Evolutionary conservation across 2,113 vertebrate species (phyloP).

Genomic region (Ictalurus furcatus): DNA sequence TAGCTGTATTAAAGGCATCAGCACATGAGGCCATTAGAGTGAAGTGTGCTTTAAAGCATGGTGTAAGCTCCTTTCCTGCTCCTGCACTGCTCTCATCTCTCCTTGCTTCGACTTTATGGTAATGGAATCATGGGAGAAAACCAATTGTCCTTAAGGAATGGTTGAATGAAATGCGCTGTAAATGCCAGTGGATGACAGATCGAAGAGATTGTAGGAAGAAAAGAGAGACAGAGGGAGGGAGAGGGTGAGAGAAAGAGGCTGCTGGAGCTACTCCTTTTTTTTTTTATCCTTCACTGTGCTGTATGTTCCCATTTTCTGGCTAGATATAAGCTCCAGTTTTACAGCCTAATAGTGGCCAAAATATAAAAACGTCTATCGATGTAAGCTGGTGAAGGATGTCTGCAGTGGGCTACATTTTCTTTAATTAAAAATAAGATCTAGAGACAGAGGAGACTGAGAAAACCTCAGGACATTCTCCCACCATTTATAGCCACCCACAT

Average conservation of each 20-base stretch:
- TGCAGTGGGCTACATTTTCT: slow-evolving; percentile 53
- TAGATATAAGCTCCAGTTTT: slow-evolving; percentile 45
- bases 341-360: slow-evolving; percentile 52
- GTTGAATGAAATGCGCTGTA: slow-evolving; percentile 88
- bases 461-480: slow-evolving; percentile 57
- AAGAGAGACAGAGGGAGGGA: neutral
- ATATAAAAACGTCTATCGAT: slow-evolving; percentile 53
- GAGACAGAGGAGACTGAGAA: slow-evolving; percentile 43
- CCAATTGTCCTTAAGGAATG: slow-evolving; percentile 93
- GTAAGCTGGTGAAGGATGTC: slow-evolving; percentile 49
- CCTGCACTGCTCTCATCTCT: slow-evolving; percentile 73
- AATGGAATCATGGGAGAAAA: slow-evolving; percentile 87
- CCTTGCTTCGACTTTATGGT: slow-evolving; percentile 80
- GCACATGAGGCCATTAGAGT: slow-evolving; percentile 25
- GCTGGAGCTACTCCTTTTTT: slow-evolving; percentile 39
- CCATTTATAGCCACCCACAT: slow-evolving; percentile 61
- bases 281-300: slow-evolving; percentile 44
- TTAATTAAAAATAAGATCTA: slow-evolving; percentile 64
- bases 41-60: slow-evolving; percentile 54
- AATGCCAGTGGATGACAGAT: slow-evolving; percentile 92
- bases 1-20: slow-evolving; percentile 29
- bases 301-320: slow-evolving; percentile 39
- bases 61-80: slow-evolving; percentile 75
- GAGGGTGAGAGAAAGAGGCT: slow-evolving; percentile 72
- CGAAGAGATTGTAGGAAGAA: slow-evolving; percentile 75